Percentiles rank a stretch among this genome's conserved stretches.
phyloP scores from a whole-genome alignment of 2,113 vertebrate species.

The Orientallactaga bullata region DNA sequence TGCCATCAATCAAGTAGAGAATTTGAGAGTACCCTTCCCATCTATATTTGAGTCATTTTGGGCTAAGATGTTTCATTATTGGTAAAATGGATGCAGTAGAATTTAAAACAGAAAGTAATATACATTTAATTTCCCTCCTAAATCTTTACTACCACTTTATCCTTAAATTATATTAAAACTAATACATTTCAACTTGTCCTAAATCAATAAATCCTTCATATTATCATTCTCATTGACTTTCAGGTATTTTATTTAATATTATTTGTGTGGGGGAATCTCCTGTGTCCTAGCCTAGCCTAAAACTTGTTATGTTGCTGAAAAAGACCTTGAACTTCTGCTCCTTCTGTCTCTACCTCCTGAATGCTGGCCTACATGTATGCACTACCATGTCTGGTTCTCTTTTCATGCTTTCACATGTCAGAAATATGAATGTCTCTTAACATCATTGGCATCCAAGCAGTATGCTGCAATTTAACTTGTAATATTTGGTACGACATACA shows the following conservation, averaged over 20 bases:
- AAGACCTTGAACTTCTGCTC: no score
- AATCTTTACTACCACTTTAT: background rate
- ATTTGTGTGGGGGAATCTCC: no score
- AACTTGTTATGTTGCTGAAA: no score
- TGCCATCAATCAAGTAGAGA: background rate
- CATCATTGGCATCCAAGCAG: background rate
- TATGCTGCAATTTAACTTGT: constrained; percentile 14
- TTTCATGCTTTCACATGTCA: background rate
- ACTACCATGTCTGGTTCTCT: no score
- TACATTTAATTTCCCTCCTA: background rate
- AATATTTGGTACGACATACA: background rate
- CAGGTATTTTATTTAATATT: background rate
- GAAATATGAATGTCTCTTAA: background rate
- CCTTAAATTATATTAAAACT: no score
- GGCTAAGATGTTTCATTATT: background rate
- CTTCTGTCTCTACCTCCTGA: no score
- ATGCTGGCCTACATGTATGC: no score
- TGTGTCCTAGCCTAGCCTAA: no score
- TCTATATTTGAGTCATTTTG: background rate
- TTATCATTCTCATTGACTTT: background rate
- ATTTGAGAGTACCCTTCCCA: background rate
- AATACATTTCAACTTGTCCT: background rate
- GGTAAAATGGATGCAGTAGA: background rate
- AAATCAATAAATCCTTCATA: background rate
- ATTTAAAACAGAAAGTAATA: background rate